These are phyloP conservation scores for Prosapia bicincta DNA, from an alignment of 2,888 invertebrate species.

Conservation along the genomic window DNA sequence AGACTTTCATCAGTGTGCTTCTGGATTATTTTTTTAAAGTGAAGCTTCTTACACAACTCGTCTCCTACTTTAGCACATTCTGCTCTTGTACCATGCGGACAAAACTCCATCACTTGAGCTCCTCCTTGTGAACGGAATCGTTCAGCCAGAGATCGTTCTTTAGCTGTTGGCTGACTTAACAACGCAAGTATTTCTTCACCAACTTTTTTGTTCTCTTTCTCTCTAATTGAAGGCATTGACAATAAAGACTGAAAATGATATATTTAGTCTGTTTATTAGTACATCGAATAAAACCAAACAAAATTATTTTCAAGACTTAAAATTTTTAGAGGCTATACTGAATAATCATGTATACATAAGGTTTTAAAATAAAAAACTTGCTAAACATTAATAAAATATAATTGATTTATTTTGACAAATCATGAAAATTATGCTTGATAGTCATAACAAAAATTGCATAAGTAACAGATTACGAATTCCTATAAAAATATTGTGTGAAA, in stretches of 20 bases:
- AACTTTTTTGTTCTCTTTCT: slow-evolving; percentile 91
- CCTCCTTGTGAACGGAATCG: slow-evolving; percentile 95
- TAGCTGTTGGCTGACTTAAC: slow-evolving; percentile 92
- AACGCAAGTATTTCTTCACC: slow-evolving; percentile 94
- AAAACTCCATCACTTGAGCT: slow-evolving; percentile 80
- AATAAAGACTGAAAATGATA: slow-evolving; percentile 61
- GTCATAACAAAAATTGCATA: too few species aligned
- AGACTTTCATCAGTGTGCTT: slow-evolving; percentile 91
- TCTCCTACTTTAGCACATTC: slow-evolving; percentile 63
- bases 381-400: slow-evolving; percentile 7
- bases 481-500: too few species aligned
- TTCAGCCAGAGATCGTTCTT: slow-evolving; percentile 92
- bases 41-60: slow-evolving; percentile 74
- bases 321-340: too few species aligned
- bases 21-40: slow-evolving; percentile 96
- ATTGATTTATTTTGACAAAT: too few species aligned
- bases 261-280: slow-evolving; percentile 26
- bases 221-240: slow-evolving; percentile 90
- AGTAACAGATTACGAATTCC: too few species aligned
- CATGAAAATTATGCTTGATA: too few species aligned
- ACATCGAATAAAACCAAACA: too few species aligned
- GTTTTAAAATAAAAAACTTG: slow-evolving; percentile 20
- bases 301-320: too few species aligned
- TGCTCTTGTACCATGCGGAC: slow-evolving; percentile 89
- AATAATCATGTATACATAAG: slow-evolving; percentile 25